Evolutionary conservation across 1,140 invertebrate species (phyloP), one percentile per base, ranked within the genome.

Genomic region (Palaemon carinicauda): DNA sequence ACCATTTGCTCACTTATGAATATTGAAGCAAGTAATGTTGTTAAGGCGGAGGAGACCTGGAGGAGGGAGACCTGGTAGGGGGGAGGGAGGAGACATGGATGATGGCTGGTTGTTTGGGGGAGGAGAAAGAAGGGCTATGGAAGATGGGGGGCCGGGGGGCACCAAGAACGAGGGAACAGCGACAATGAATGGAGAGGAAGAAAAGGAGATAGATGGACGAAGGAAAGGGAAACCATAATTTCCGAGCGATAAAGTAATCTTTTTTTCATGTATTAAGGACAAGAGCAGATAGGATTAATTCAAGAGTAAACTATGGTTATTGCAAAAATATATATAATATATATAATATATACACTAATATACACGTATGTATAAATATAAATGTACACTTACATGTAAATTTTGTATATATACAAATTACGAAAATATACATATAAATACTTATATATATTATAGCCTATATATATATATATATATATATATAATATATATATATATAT

Each of bases 11-110:
- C 87, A 88, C 87, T 88, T 88, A 88, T 88, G 87, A 88, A 88
- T 88, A 88, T 88, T 88, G 87, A 88, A 88, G 87, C 86, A 87
- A 87, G 87, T 88, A 88, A 88, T 88, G 87, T 88, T 82, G 87
- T 88, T 88, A 88, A 79, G 87, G 80, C 21, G 74, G 56, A 41
- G 56, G 80, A 56, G 81, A 77, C 71, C 19, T 14, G 24, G 29
- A n/a, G 41, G n/a, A n/a, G n/a, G n/a, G n/a, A n/a, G n/a, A n/a
- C n/a, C n/a, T n/a, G n/a, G n/a, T n/a, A 21, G 52, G 27, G 75
- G 29, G 31, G 24, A 41, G 53, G 77, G 19, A 50, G 9, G 50
- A 7, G 60, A 9, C 17, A n/a, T 41, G 2, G 65, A 74, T 77
- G 29, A 19, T 15, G 21, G 50, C 10, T 10, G 50, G 60, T n/a